A percentile compares a stretch with the other conserved stretches of the same genome.
phyloP scores from a whole-genome alignment of 1,140 invertebrate genomes.

The Tenebrio molitor region DNA sequence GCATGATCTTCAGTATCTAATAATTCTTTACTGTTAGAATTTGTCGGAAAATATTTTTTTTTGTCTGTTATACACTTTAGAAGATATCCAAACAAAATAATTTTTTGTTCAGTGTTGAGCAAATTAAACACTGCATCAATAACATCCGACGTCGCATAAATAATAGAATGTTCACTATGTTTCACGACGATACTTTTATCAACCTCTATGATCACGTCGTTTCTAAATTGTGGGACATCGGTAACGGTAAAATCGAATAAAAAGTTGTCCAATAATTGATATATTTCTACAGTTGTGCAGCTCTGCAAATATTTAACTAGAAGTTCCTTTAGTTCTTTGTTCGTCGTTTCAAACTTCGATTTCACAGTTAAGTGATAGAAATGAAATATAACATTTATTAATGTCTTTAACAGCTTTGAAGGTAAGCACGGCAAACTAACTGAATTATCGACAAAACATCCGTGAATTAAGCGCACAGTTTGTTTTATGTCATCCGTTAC shows the following conservation, averaged over 20 bases:
- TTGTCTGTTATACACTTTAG: conserved; percentile 38
- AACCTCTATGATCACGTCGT: conserved; percentile 20
- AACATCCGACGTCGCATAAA: conserved; percentile 7
- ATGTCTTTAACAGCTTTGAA: conserved; percentile 49
- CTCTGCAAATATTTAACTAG: conserved; percentile 53
- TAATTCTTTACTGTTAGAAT: conserved; percentile 49
- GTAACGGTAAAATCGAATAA: conserved; percentile 51
- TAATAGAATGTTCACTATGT: not conserved
- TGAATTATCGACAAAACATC: conserved; percentile 61
- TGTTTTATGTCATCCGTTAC: conserved; percentile 67
- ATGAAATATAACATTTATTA: conserved; percentile 55
- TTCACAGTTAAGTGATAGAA: conserved; percentile 54
- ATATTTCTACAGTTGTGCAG: conserved; percentile 25
- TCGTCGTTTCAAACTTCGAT: conserved; percentile 43
- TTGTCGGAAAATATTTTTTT: conserved; percentile 44
- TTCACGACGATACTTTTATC: not conserved
- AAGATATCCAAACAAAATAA: conserved; percentile 39
- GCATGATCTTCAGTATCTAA: conserved; percentile 52
- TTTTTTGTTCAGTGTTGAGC: conserved; percentile 18
- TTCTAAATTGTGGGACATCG: conserved; percentile 2
- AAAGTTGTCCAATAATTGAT: conserved; percentile 55
- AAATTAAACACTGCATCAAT: not conserved
- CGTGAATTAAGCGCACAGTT: conserved; percentile 67
- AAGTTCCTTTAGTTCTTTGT: conserved; percentile 54
- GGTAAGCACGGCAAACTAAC: conserved; percentile 48